Evolutionary conservation across 2,113 vertebrate genomes (phyloP).

Genomic region (Eupsittula cactorum): DNA sequence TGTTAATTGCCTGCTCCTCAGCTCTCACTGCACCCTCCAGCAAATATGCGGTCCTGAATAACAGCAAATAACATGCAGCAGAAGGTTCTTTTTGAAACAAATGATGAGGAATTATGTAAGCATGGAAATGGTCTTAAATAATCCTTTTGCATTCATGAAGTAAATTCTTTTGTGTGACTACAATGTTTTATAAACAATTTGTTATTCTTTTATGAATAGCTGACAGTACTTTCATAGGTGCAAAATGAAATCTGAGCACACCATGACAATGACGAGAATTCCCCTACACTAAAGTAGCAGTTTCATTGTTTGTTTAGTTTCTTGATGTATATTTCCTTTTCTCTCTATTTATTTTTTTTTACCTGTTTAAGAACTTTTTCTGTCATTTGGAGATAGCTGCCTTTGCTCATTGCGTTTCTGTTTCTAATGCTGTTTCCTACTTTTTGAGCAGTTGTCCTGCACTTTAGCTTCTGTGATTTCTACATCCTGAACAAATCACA

Average conservation of each 20-base stretch:
- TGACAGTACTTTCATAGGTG: background rate
- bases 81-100: conserved; percentile 8
- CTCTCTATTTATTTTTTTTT: background rate
- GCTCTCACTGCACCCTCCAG: background rate
- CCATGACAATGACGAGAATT: background rate
- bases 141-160: background rate
- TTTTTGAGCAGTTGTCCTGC: background rate
- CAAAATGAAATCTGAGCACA: background rate
- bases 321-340: background rate
- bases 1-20: background rate
- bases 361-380: background rate
- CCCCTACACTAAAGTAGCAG: background rate
- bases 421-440: background rate
- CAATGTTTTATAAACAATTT: background rate
- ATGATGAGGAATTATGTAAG: background rate
- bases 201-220: background rate
- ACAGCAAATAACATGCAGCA: background rate
- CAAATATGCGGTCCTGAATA: background rate
- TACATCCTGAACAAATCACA: background rate
- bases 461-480: background rate
- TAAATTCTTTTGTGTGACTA: background rate
- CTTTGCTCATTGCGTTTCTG: background rate
- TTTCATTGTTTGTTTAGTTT: background rate
- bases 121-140: background rate
- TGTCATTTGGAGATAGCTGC: background rate